These are phyloP conservation scores for Cybosia mesomella DNA, from an alignment of 2,888 invertebrate genomes.

Conservation along the genomic window DNA sequence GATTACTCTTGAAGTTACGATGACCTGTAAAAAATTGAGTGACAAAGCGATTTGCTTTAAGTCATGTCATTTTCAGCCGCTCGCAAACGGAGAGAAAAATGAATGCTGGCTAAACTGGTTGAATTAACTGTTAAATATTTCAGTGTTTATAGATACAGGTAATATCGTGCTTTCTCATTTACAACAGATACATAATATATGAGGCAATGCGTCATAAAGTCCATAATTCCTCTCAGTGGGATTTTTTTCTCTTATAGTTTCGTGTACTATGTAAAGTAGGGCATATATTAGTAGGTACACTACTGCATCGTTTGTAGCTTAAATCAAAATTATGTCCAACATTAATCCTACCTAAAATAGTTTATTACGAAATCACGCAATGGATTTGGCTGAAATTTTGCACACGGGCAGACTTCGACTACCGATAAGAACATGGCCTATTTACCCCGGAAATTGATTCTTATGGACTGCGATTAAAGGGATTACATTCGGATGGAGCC, in stretches of 20 bases:
- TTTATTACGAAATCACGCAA: background rate
- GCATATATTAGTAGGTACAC: conserved; percentile 52
- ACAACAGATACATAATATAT: background rate
- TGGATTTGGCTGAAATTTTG: background rate
- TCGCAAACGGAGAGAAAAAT: no score
- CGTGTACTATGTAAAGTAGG: background rate
- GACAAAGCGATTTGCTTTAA: no score
- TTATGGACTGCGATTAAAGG: no score
- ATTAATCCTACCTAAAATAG: background rate
- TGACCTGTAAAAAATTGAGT: no score
- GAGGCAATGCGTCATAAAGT: background rate
- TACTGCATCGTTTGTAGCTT: conserved; percentile 51
- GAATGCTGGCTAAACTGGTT: no score
- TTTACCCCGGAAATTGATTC: no score
- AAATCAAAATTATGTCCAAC: background rate
- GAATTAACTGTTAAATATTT: no score
- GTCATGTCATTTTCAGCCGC: no score
- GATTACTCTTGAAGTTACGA: no score
- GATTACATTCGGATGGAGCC: no score
- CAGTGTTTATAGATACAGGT: no score
- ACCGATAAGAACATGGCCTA: background rate
- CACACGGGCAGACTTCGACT: background rate
- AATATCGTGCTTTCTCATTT: conserved; percentile 12
- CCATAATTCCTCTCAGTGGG: background rate
- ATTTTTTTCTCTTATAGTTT: background rate